A percentile compares a stretch with the other conserved stretches of the same genome.
Conservation (phyloP, 2,797 vertebrate genomes). For the Lateolabrax maculatus region DNA sequence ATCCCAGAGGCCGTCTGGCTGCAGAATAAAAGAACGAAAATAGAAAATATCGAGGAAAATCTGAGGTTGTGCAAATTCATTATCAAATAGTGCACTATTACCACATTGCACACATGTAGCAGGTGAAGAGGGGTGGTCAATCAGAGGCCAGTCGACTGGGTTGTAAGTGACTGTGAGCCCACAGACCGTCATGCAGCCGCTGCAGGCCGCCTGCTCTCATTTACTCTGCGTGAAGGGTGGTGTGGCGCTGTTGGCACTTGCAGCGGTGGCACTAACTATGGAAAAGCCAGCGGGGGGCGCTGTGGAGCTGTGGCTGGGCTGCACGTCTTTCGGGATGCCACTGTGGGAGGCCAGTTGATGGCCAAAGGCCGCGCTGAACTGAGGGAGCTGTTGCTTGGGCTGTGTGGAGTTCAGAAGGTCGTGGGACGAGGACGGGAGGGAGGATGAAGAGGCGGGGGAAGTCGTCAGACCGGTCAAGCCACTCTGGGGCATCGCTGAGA, state of each 20-base stretch:
- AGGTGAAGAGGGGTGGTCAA: constrained; percentile 57
- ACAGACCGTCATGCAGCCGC: constrained; percentile 43
- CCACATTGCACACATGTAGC: constrained; percentile 79
- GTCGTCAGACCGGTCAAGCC: constrained; percentile 87
- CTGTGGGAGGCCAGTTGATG: constrained; percentile 98
- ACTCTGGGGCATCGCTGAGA: constrained; percentile 94
- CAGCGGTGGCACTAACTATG: constrained; percentile 94
- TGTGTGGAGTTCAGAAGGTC: constrained; percentile 92
- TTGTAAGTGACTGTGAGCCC: constrained; percentile 65
- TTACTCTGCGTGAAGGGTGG: constrained; percentile 92
- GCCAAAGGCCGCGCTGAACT: constrained; percentile 99
- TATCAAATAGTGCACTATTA: constrained; percentile 79
- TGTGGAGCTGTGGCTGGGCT: constrained; percentile 99
- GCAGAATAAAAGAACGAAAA: constrained; percentile 35
- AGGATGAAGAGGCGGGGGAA: constrained; percentile 87
- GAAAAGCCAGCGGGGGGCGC: constrained; percentile 97
- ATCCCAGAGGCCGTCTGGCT: constrained; percentile 56
- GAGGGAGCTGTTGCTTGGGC: constrained; percentile 98
- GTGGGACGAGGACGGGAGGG: constrained; percentile 88
- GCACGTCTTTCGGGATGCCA: constrained; percentile 99
- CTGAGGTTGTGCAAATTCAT: constrained; percentile 80
- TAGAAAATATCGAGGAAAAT: constrained; percentile 54
- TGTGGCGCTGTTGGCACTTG: constrained; percentile 93
- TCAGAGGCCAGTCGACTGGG: constrained; percentile 44
- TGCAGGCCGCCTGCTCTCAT: constrained; percentile 78